phyloP scores from a whole-genome alignment of 2,113 vertebrate species.

The Menidia beryllina region DNA sequence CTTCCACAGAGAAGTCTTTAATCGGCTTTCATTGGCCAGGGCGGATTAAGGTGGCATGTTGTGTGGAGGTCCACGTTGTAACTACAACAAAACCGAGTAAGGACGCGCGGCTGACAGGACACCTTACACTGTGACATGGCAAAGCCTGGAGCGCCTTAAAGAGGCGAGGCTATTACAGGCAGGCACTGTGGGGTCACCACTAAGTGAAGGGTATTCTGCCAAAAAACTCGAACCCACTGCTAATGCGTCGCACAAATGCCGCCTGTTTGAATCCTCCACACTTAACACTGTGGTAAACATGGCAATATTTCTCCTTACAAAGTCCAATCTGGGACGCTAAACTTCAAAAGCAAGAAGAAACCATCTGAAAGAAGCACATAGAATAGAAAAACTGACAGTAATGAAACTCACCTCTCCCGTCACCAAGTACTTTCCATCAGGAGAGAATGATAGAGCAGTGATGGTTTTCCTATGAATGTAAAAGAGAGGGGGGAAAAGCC shows the following conservation, averaged over 20 bases:
- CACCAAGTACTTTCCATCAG: slow-evolving; percentile 95
- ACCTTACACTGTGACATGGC: not conserved
- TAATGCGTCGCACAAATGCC: not conserved
- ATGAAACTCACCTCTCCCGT: slow-evolving; percentile 95
- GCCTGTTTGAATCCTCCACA: not conserved
- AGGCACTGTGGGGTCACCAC: not conserved
- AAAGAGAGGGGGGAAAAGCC: slow-evolving; percentile 11
- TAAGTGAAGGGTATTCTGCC: not conserved
- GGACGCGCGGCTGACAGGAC: slow-evolving; percentile 2
- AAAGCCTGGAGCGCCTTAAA: not conserved
- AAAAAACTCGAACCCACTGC: not conserved
- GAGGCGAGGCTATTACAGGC: not conserved
- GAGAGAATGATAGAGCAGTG: slow-evolving; percentile 94
- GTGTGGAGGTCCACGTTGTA: slow-evolving; percentile 16
- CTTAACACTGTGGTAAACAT: not conserved
- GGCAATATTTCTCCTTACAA: not conserved
- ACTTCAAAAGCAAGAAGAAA: not conserved
- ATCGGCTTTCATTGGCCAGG: slow-evolving; percentile 67
- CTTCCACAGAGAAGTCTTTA: slow-evolving; percentile 64
- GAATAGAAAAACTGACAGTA: not conserved
- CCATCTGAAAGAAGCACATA: not conserved
- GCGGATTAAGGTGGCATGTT: slow-evolving; percentile 57
- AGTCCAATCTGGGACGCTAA: not conserved
- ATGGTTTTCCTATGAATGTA: slow-evolving; percentile 90
- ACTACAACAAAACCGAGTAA: slow-evolving; percentile 17